Percentiles rank a stretch among this genome's conserved stretches.
phyloP scores from a whole-genome alignment of 2,888 invertebrate species.

The Bembecia ichneumoniformis region DNA sequence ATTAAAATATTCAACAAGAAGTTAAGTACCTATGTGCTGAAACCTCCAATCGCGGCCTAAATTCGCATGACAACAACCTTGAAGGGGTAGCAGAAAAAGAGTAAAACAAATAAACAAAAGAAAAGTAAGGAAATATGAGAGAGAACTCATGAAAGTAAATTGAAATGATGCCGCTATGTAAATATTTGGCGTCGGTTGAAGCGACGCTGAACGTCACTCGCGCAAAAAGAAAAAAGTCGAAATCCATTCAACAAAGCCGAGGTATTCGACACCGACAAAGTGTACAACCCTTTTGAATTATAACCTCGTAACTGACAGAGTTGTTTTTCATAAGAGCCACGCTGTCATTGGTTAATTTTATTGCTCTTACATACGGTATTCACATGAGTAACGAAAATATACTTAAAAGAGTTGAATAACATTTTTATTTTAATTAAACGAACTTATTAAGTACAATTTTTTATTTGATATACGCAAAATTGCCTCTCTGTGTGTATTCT shows the following conservation, averaged over 20 bases:
- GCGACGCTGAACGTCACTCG: not conserved
- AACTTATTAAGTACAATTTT: too few species aligned
- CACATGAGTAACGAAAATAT: too few species aligned
- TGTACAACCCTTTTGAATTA: not conserved
- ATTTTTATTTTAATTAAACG: too few species aligned
- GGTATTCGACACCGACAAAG: not conserved
- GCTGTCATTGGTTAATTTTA: too few species aligned
- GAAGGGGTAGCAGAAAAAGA: not conserved
- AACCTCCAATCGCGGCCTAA: too few species aligned
- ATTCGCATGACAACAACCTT: too few species aligned
- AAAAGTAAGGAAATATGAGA: not conserved
- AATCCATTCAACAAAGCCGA: not conserved
- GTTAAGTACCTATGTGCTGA: too few species aligned
- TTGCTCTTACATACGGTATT: too few species aligned
- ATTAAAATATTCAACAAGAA: too few species aligned
- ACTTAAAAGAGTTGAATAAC: too few species aligned
- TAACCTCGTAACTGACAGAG: not conserved
- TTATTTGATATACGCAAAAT: too few species aligned
- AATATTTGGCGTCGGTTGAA: not conserved
- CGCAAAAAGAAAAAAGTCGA: not conserved
- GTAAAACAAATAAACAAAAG: not conserved
- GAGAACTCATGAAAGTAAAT: not conserved
- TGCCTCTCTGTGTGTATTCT: too few species aligned
- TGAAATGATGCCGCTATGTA: not conserved
- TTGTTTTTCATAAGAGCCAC: not conserved